Evolutionary conservation across 1,140 invertebrate genomes (phyloP), one percentile per base, ranked within the genome.

Genomic region (Lordiphosa clarofinis): DNA sequence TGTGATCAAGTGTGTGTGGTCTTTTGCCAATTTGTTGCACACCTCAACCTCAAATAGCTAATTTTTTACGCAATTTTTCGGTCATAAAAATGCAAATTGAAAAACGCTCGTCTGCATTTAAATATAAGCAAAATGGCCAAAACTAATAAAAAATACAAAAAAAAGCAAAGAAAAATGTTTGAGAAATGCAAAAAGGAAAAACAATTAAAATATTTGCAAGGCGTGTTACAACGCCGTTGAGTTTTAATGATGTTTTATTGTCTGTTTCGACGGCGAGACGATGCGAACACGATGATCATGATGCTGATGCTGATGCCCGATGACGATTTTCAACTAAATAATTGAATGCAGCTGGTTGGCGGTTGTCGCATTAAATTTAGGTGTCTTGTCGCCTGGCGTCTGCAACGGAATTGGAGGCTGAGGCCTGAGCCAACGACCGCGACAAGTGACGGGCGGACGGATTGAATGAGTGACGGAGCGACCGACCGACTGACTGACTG

Each of bases 201-300:
- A 78, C 76, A 82, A 82, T 82, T 82, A 76, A 82, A 82, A 82
- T 82, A 82, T 82, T 82, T 82, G 76, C 76, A 82, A 79, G 72
- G 73, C 73, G 53, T 78, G 63, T 69, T 78, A 67, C 57, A 78
- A 74, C 73, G 78, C 72, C 60, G 73, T 57, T 76, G 76, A 68
- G 52, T 82, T 82, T 84, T 82, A 82, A 82, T 82, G 76, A 82
- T 82, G 68, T 82, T 82, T 84, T 84, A 82, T 82, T 82, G 78
- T 82, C 76, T 81, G 76, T 63, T 70, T 65, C 65, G 74, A 79
- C 56, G 74, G 50, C 66, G 37, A 74, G 60, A 74, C 74, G 47
- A 54, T 49, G 13, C 59, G 55, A 67, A 52, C 37, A 15, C 31
- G n/a, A n/a, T n/a, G 53, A 61, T 60, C 52, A 65, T 67, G 54